Evolutionary conservation across 2,797 vertebrate genomes (phyloP).

Genomic region (Pipistrellus pygmaeus): DNA sequence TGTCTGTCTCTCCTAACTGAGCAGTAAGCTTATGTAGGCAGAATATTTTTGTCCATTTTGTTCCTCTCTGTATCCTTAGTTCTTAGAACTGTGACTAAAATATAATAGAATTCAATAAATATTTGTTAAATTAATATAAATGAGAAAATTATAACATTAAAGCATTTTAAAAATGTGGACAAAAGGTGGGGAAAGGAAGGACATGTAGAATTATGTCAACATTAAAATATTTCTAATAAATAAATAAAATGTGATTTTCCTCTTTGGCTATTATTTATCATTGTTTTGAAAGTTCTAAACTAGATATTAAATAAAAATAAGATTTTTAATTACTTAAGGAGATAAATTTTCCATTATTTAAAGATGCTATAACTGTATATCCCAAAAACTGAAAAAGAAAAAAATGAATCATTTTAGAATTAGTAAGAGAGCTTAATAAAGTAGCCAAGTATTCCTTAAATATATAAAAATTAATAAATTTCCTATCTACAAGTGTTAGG

Average conservation of each 20-base stretch:
- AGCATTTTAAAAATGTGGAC: neutral
- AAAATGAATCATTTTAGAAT: neutral
- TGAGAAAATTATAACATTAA: neutral
- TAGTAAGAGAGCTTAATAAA: neutral
- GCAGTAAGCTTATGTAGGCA: neutral
- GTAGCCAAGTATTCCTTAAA: neutral
- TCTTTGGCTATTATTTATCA: neutral
- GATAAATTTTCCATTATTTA: neutral
- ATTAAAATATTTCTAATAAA: no score
- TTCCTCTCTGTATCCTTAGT: neutral
- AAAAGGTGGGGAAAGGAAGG: no score
- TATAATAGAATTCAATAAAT: neutral
- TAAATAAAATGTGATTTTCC: neutral
- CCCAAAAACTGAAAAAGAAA: neutral
- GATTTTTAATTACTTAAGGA: neutral
- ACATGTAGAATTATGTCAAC: no score
- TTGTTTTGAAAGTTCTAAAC: neutral
- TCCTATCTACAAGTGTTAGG: neutral
- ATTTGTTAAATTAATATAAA: constrained; percentile 22
- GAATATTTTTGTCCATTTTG: neutral
- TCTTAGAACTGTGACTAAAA: neutral
- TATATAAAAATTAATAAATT: neutral
- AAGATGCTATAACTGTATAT: neutral
- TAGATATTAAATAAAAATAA: constrained; percentile 3
- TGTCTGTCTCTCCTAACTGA: neutral